Conservation (phyloP, 1,140 invertebrate species). For the Pteromalus puparum region DNA sequence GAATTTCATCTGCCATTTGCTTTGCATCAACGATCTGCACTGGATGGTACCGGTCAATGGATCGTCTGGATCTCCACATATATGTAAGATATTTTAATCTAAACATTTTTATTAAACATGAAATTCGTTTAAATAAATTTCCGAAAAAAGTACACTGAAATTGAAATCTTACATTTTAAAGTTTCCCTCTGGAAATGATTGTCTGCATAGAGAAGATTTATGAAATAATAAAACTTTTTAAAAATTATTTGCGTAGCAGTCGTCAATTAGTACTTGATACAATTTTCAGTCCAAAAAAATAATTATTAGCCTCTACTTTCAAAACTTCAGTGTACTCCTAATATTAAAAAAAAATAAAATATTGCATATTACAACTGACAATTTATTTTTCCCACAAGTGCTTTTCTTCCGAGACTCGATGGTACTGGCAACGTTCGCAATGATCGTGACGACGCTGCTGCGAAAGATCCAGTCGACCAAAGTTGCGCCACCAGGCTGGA, state of each 20-base stretch:
- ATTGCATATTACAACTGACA: not conserved
- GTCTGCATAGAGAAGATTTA: too few species aligned
- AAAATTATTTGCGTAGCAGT: too few species aligned
- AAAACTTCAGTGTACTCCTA: too few species aligned
- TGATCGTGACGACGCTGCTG: conserved; percentile 70
- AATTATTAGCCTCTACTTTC: too few species aligned
- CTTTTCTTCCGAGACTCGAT: conserved; percentile 73
- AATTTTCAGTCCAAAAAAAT: too few species aligned
- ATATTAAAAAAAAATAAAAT: too few species aligned
- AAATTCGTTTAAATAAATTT: not conserved
- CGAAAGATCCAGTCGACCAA: conserved; percentile 63
- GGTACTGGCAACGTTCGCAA: conserved; percentile 69
- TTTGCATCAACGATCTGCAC: conserved; percentile 69
- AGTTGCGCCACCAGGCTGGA: conserved; percentile 60
- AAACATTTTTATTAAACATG: not conserved
- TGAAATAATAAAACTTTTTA: too few species aligned
- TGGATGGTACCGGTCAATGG: conserved; percentile 72
- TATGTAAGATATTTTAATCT: conserved; percentile 48
- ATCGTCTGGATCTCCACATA: conserved; percentile 51
- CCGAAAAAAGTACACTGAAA: not conserved
- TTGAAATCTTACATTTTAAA: not conserved
- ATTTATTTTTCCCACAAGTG: conserved; percentile 63
- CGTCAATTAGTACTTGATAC: too few species aligned
- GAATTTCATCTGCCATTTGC: conserved; percentile 74
- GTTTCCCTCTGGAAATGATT: not conserved